Conservation (phyloP, 2,797 vertebrate genomes). For the Syngnathus rostellatus region DNA sequence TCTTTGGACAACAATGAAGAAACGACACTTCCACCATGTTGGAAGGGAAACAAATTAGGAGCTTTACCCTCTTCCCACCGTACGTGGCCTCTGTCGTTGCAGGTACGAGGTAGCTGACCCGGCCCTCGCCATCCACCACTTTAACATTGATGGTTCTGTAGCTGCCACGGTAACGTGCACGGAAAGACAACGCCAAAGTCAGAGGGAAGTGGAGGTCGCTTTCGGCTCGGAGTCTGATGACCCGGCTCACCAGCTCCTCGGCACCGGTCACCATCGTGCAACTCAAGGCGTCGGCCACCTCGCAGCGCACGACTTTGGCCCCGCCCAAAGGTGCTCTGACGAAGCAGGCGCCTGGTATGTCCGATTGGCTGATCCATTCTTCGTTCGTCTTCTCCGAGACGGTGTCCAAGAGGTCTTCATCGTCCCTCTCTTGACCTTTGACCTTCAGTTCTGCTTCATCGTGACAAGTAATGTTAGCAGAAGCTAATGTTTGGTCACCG, state of each 20-base stretch:
- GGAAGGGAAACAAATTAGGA: background rate
- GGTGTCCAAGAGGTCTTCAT: slow-evolving; percentile 4
- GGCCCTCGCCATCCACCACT: slow-evolving; percentile 62
- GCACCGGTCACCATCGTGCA: slow-evolving; percentile 72
- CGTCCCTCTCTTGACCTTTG: slow-evolving; percentile 11
- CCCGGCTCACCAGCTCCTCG: slow-evolving; percentile 82
- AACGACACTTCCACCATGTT: no score
- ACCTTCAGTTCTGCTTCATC: background rate
- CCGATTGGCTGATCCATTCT: slow-evolving; percentile 25
- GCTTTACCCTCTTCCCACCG: slow-evolving; percentile 66
- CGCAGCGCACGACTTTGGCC: slow-evolving; percentile 62
- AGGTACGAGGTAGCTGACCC: slow-evolving; percentile 73
- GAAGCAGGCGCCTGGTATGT: slow-evolving; percentile 59
- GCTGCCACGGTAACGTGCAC: slow-evolving; percentile 66
- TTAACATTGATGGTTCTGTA: slow-evolving; percentile 79
- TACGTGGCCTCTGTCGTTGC: slow-evolving; percentile 64
- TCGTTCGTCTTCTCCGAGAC: slow-evolving; percentile 15
- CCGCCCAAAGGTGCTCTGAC: slow-evolving; percentile 59
- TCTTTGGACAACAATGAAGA: no score
- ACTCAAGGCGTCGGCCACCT: slow-evolving; percentile 66
- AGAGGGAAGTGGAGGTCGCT: slow-evolving; percentile 68
- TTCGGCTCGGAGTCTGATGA: slow-evolving; percentile 62
- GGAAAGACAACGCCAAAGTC: slow-evolving; percentile 71
- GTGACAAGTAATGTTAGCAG: background rate
- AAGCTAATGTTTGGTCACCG: background rate